A percentile compares a stretch with the other conserved stretches of the same genome.
phyloP scores from a whole-genome alignment of 1,140 invertebrate species.

The Drosophila busckii region DNA sequence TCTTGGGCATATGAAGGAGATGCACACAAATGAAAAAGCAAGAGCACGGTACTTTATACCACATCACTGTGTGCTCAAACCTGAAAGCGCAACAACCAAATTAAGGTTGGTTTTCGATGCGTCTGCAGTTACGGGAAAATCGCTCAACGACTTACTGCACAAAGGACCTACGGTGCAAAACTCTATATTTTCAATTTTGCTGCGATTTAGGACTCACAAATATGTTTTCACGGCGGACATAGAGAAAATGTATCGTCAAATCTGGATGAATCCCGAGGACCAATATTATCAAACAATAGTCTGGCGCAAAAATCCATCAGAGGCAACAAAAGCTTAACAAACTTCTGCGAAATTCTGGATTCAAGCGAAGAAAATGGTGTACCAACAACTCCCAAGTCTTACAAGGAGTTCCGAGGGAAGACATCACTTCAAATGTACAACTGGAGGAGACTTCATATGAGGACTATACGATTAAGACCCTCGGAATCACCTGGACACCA shows the following conservation, averaged over 20 bases:
- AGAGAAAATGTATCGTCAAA: conserved; percentile 76
- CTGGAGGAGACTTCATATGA: no score
- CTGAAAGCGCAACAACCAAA: conserved; percentile 54
- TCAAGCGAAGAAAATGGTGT: conserved; percentile 43
- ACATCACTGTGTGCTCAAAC: conserved; percentile 74
- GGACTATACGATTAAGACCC: no score
- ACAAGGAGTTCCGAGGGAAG: no score
- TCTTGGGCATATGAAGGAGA: conserved; percentile 60
- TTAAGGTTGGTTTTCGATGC: conserved; percentile 77
- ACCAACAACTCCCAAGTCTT: conserved; percentile 36
- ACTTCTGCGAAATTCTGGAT: conserved; percentile 16
- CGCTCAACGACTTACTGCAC: conserved; percentile 77
- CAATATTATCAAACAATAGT: conserved; percentile 65
- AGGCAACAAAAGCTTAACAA: no score
- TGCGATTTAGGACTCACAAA: no score
- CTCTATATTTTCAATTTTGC: neutral
- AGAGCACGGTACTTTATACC: conserved; percentile 58
- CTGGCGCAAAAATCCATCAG: conserved; percentile 47
- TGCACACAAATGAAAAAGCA: conserved; percentile 1
- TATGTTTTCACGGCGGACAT: neutral
- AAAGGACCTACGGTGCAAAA: conserved; percentile 49
- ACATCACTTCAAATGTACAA: no score
- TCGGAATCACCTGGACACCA: no score
- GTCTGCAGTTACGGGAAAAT: conserved; percentile 61
- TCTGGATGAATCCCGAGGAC: conserved; percentile 45